Base-by-base conservation (phyloP, 2,797 vertebrate genomes). In the Pitangus sulphuratus region DNA sequence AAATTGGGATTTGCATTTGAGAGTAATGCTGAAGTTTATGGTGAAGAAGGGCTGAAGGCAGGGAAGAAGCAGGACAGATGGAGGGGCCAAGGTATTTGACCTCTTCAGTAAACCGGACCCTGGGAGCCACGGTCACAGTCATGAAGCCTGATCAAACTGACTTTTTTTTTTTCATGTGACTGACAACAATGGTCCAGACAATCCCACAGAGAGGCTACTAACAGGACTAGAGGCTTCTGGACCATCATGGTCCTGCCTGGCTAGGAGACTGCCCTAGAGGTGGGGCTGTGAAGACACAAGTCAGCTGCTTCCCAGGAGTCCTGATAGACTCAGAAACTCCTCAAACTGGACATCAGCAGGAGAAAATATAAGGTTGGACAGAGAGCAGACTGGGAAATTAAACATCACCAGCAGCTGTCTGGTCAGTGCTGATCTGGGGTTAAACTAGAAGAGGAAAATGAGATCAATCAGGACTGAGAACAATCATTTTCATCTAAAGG, bases 181-280 rank as follows among this genome's bases (percentile, higher is more conserved):
- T 64, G 15, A 57, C 17, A 53, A 12, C 13, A 17, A 2, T 2
- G 4, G 6, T n/a, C 60, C 30, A 48, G 58, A 40, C 8, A 11
- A 7, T 21, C 44, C 40, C 57, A 68, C 22, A 54, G n/a, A 60
- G 7, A 12, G 8, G 11, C 25, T 25, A 69, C 5, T 5, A 15
- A 15, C 15, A 76, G 31, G 40, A 22, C 35, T 68, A 25, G 51
- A 78, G 35, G 17, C 8, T 82, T 81, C 39, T 81, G 51, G 4
- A 25, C 48, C 0, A 1, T 47, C 48, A 56, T 0, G 1, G 37
- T 50, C 31, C 58, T 64, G 26, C 40, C 58, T 61, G 58, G 8
- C n/a, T 90, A 51, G 21, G 28, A 85, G 80, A 39, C 8, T 50
- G 15, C 35, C 35, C 42, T 24, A 14, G 50, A 79, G 37, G 6